Conservation (phyloP, 2,113 vertebrate species). For the Upupa epops region DNA sequence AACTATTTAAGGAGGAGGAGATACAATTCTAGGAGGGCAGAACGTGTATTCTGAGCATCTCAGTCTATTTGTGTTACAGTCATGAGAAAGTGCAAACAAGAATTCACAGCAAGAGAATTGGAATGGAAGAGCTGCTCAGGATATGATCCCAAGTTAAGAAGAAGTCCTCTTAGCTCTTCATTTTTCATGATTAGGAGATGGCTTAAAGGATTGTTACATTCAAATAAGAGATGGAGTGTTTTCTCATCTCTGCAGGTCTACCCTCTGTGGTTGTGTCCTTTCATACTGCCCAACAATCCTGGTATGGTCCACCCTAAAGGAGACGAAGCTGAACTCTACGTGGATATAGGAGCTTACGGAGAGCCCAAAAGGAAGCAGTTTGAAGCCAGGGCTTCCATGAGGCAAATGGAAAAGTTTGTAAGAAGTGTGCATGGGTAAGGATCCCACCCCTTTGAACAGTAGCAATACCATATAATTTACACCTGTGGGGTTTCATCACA, state of each 20-base stretch:
- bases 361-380: slow-evolving; percentile 92
- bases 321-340: slow-evolving; percentile 87
- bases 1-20: background rate
- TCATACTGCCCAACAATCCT: slow-evolving; percentile 86
- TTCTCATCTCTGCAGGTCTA: slow-evolving; percentile 83
- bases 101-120: background rate
- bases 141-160: background rate
- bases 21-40: background rate
- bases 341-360: slow-evolving; percentile 95
- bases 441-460: background rate
- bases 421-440: slow-evolving; percentile 92
- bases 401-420: slow-evolving; percentile 95
- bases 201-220: background rate
- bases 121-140: background rate
- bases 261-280: slow-evolving; percentile 96
- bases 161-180: background rate
- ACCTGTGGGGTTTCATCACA: background rate
- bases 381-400: slow-evolving; percentile 87
- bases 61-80: background rate
- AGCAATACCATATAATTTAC: background rate
- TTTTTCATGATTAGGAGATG: background rate
- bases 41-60: background rate
- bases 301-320: slow-evolving; percentile 97
- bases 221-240: background rate
- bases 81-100: background rate